phyloP scores from a whole-genome alignment of 2,888 invertebrate genomes.

The Eretmocerus hayati region DNA sequence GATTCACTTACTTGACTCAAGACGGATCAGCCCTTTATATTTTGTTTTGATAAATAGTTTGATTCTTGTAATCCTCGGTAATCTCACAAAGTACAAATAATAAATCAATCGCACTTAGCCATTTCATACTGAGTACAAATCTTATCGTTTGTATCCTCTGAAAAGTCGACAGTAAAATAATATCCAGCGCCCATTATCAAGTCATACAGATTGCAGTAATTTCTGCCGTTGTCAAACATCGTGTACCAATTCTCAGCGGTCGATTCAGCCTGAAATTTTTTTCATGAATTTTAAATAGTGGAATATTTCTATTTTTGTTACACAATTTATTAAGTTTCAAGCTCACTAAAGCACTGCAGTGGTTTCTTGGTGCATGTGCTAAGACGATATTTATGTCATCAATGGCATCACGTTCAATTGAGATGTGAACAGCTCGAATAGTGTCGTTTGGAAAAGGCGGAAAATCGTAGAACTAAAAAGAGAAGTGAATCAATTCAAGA shows the following conservation, averaged over 20 bases:
- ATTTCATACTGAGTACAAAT: slow-evolving; percentile 33
- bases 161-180: slow-evolving; percentile 23
- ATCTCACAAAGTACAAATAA: no score
- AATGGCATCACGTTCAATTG: not conserved
- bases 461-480: not conserved
- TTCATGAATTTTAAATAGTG: slow-evolving; percentile 4
- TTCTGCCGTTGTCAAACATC: slow-evolving; percentile 32
- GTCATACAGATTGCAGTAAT: slow-evolving; percentile 34
- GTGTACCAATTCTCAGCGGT: slow-evolving; percentile 29
- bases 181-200: slow-evolving; percentile 27
- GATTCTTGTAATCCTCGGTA: no score
- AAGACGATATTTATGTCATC: slow-evolving; percentile 14
- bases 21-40: no score
- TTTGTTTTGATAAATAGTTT: no score
- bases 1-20: no score
- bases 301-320: no score
- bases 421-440: slow-evolving; percentile 5
- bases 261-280: slow-evolving; percentile 28
- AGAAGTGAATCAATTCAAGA: not conserved
- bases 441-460: slow-evolving; percentile 3
- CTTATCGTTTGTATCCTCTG: slow-evolving; percentile 27
- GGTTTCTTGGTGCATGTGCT: not conserved
- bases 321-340: not conserved
- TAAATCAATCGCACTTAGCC: slow-evolving; percentile 24
- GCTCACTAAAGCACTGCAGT: slow-evolving; percentile 13